Evolutionary conservation across 2,888 invertebrate genomes (phyloP), one percentile per base, ranked within the genome.

Genomic region (Augiades crinisus): DNA sequence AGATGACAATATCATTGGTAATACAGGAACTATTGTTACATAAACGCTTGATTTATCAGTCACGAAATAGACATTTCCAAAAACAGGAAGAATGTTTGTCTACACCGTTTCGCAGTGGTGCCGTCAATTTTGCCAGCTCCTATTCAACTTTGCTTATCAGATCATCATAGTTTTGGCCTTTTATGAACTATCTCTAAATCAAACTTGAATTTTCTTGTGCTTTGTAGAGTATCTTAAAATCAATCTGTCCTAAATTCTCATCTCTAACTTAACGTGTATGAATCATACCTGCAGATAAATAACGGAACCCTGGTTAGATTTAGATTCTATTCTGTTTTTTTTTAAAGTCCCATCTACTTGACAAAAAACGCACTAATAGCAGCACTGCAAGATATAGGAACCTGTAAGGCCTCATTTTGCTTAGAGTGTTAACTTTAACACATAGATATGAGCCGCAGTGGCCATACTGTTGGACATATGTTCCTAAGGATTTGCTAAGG

Each of bases 91-190:
- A 33, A 12, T 5, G 3, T 19, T 19, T 31, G 31, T 31, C 43
- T 12, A 13, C 10, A 31, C 12, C 19, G 12, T 44, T 31, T 12
- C 10, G 43, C 43, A 44, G 31, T 27, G 10, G 30, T 17, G 31
- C 19, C 10, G 31, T 31, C 13, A 13, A 13, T 44, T 44, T 44
- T 44, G 43, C 27, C 13, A n/a, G 19, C 10, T 43, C 7, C 27
- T 27, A 30, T 30, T 30, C 30, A 27, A 30, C 19, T 44, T 8
- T 33, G 21, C 43, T 44, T 44, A 44, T 44, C 43, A 31, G 43
- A 44, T 44, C 10, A 31, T 19, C 30, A 43, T 10, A 10, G 27
- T 27, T 24, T 30, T n/a, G 5, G 12, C 27, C 8, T 12, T 30
- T 12, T 30, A 5, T 12, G 12, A n/a, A 30, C 30, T 30, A 30